phyloP scores from a whole-genome alignment of 2,797 vertebrate species.

The Helicolenus hilgendorfi region DNA sequence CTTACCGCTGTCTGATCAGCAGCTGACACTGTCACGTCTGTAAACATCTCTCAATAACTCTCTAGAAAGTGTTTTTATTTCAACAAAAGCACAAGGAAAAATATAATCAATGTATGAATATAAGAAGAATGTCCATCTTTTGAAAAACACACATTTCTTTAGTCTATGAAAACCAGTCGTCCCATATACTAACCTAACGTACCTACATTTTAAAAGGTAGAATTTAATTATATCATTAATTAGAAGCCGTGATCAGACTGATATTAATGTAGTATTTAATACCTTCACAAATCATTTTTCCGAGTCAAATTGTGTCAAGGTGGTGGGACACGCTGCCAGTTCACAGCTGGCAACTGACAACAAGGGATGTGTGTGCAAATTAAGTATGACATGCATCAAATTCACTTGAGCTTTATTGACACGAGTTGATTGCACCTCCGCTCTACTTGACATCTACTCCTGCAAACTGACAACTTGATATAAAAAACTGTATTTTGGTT shows the following conservation, averaged over 20 bases:
- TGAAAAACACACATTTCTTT: neutral
- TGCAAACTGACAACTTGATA: neutral
- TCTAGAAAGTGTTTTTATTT: no score
- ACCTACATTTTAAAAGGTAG: neutral
- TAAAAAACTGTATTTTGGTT: neutral
- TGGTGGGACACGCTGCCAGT: neutral
- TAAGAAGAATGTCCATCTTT: neutral
- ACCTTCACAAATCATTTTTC: neutral
- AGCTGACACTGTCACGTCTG: no score
- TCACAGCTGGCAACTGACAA: conserved; percentile 30
- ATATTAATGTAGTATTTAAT: neutral
- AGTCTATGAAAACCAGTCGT: neutral
- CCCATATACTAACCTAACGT: neutral
- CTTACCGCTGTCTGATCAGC: no score
- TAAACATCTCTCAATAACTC: no score
- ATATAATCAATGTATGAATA: no score
- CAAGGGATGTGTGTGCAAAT: neutral
- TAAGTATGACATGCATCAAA: conserved; percentile 10
- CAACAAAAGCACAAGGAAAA: rapidly evolving
- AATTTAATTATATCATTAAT: neutral
- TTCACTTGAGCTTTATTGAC: conserved; percentile 1
- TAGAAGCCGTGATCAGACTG: neutral
- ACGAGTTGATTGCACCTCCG: neutral
- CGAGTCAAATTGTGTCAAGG: neutral
- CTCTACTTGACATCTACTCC: neutral